phyloP scores from a whole-genome alignment of 2,113 vertebrate species.

The Macrotus californicus region DNA sequence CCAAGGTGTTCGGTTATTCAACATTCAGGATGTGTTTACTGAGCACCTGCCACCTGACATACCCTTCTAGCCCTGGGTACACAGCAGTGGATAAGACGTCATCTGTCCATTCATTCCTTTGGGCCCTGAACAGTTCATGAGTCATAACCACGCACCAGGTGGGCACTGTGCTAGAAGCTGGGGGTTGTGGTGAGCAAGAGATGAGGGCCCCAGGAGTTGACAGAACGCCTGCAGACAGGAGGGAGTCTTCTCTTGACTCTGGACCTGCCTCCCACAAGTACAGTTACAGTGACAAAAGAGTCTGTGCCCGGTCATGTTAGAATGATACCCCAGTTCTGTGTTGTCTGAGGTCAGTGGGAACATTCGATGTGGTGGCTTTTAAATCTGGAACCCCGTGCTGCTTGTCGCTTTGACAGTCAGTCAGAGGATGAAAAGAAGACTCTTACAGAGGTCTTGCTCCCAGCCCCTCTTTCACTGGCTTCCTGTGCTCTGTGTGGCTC shows the following conservation, averaged over 20 bases:
- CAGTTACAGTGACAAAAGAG: too few relatives aligned
- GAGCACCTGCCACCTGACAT: background rate
- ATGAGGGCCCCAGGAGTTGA: background rate
- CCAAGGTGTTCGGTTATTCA: too few relatives aligned
- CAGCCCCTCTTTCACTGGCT: background rate
- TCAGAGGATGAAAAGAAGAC: background rate
- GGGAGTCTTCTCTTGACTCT: background rate
- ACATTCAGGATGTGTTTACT: too few relatives aligned
- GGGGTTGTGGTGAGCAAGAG: background rate
- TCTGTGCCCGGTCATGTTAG: too few relatives aligned
- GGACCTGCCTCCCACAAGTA: accelerated
- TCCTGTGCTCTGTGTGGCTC: background rate
- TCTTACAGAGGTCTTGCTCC: background rate
- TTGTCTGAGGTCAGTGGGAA: background rate
- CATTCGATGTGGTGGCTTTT: background rate
- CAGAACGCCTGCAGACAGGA: background rate
- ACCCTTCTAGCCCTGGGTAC: too few relatives aligned
- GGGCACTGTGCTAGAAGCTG: background rate
- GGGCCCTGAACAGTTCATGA: too few relatives aligned
- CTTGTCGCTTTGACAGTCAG: too few relatives aligned
- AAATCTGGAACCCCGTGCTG: background rate
- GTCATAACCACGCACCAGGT: background rate
- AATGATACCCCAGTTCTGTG: too few relatives aligned
- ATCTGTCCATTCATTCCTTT: background rate
- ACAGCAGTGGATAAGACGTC: background rate